These are phyloP conservation scores for Sterna hirundo DNA, from an alignment of 2,113 vertebrate genomes.

Conservation along the genomic window DNA sequence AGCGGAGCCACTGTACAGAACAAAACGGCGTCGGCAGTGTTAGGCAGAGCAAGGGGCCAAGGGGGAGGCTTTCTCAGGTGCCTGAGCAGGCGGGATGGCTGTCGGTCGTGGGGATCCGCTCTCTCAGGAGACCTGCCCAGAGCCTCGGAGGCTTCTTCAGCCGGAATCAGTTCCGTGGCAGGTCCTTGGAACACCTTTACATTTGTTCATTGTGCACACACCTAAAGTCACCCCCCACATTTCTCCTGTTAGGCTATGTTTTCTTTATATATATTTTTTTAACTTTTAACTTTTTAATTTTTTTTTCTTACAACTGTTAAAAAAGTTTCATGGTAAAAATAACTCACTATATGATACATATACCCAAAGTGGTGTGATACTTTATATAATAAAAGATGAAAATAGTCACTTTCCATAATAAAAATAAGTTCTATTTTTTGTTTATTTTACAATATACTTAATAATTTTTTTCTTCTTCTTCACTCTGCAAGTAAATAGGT, in stretches of 20 bases:
- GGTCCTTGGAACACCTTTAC: conserved; percentile 34
- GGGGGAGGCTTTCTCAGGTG: background rate
- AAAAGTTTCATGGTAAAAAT: conserved; percentile 90
- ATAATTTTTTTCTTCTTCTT: conserved; percentile 80
- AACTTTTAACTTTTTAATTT: conserved; percentile 63
- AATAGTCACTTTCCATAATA: conserved; percentile 98
- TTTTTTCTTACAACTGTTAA: conserved; percentile 77
- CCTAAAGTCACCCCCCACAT: conserved; percentile 9
- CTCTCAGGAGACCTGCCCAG: background rate
- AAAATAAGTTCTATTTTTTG: conserved; percentile 99
- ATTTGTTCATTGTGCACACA: conserved; percentile 22
- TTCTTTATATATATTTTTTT: conserved; percentile 67
- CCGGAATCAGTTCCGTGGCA: background rate
- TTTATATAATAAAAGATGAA: conserved; percentile 90
- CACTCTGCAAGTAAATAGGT: conserved; percentile 77
- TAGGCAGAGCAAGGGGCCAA: conserved; percentile 22
- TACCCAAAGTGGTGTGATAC: conserved; percentile 84
- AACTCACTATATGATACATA: conserved; percentile 92
- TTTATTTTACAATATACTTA: conserved; percentile 99
- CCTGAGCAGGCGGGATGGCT: background rate
- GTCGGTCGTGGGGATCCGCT: background rate
- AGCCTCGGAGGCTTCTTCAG: background rate
- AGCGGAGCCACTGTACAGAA: conserved; percentile 35
- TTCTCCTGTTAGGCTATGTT: conserved; percentile 61
- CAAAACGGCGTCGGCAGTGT: background rate